Base-by-base conservation (phyloP, 2,113 vertebrate genomes). In the Hemiscyllium ocellatum region DNA sequence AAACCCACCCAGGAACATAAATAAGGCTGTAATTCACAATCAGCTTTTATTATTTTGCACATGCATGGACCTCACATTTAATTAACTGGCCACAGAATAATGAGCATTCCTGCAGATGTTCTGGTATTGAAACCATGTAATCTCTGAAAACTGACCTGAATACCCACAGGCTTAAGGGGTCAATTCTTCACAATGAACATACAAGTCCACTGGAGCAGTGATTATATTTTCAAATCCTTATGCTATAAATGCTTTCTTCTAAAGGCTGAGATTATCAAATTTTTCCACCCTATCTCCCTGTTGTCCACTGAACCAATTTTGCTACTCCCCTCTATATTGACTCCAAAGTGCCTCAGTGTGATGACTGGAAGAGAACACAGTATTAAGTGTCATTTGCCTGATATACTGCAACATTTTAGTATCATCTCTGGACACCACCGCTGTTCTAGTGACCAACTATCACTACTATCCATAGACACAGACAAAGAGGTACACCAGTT, bases 51-150 rank as follows among this genome's bases (percentile, higher is more conserved):
- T 68, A 66, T 93, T 68, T 20, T 93, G 89, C 89, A 66, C 89
- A 1, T 66, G 89, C 61, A 93, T 37, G 33, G 89, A 93, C 56
- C 33, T 17, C 89, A 93, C 33, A 68, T 68, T 66, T 33, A 93
- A 93, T 65, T 66, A 15, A 8, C 7, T 66, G 61, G 61, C 61
- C 56, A 93, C 42, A 47, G 42, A 47, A 47, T 47, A 68, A 20
- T 66, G 37, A 66, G 61, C 37, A 33, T 93, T 93, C 66, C 61
- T 93, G 33, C 89, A 93, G 89, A 93, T 93, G 89, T 93, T 93
- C 89, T 37, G 33, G 12, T 37, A 68, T 93, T 93, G 65, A 93
- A 66, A 3, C 61, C 61, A 66, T 37, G 61, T 65, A 20, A 65
- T 68, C 61, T 66, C 17, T 65, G 20, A 91, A 91, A 37, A 61